Evolutionary conservation across 2,888 invertebrate genomes (phyloP), one percentile per base, ranked within the genome.

Genomic region (Erpobdella octoculata): DNA sequence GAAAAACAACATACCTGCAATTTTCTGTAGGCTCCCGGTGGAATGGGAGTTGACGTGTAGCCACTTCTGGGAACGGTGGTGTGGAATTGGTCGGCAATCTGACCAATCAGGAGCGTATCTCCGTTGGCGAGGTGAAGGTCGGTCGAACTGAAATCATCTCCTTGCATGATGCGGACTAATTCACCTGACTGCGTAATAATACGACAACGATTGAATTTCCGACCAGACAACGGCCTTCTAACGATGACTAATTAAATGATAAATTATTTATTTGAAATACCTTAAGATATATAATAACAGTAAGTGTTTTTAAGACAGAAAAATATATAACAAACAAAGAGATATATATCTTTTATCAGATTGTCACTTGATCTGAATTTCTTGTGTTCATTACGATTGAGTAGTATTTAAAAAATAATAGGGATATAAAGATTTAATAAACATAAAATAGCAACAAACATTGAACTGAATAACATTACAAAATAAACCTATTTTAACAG

Each of bases 21-120:
- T 72, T 79, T 78, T 71, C 80, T 28, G 18, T 58, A 69, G 21
- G 18, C 28, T 6, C 35, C 46, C 5, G 62, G 33, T 31, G 62
- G 62, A 35, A 62, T 18, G 1, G 62, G 62, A 8, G 62, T 6
- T 9, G 31, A n/a, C 28, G 62, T n/a, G 28, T 53, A 53, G 8
- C 35, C 35, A n/a, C 21, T 41, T 21, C 37, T 31, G 0, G 53
- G 1, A 71, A 79, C 79, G 37, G 78, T 75, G 37, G 77, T 76
- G 15, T 79, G 79, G 15, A 70, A 41, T 46, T 73, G 80, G 46
- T 81, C 80, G 36, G 82, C 80, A 36, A 83, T 82, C 48, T 81
- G 81, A 28, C 83, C 83, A 1, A 82, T 81, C 67, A 83, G 75
- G n/a, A 82, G 76, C 0, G 79, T 74, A 74, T 83, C 83, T 31